phyloP scores from a whole-genome alignment of 2,797 vertebrate genomes.

The Hephaestus fuliginosus region DNA sequence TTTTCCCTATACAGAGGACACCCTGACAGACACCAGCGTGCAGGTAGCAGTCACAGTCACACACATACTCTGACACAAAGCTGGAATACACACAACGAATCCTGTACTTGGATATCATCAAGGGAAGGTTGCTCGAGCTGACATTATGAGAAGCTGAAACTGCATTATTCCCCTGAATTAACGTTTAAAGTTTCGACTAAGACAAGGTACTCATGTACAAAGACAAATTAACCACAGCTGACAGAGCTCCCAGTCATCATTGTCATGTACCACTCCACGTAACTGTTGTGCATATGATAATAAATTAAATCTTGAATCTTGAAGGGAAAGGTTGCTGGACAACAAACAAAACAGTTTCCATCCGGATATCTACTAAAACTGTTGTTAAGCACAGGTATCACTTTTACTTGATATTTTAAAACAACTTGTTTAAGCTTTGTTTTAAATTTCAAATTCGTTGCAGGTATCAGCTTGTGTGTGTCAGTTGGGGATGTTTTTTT shows the following conservation, averaged over 20 bases:
- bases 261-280: too few relatives aligned
- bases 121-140: constrained; percentile 5
- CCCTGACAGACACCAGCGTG: constrained; percentile 52
- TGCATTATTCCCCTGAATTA: background rate
- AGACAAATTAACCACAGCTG: background rate
- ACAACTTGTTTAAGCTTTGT: background rate
- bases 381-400: background rate
- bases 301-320: too few relatives aligned
- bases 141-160: background rate
- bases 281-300: too few relatives aligned
- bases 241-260: background rate
- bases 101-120: background rate
- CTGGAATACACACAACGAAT: background rate
- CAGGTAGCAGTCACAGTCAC: constrained; percentile 37
- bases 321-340: background rate
- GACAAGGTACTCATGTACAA: background rate
- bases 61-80: constrained; percentile 17
- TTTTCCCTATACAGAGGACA: constrained; percentile 64
- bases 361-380: background rate
- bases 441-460: background rate
- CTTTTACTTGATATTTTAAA: background rate
- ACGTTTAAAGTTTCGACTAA: background rate
- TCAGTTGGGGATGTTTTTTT: background rate
- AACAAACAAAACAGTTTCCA: background rate
- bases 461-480: background rate